Percentiles rank a stretch among this genome's conserved stretches.
Evolutionary conservation across 2,888 invertebrate genomes (phyloP).

Genomic region (Trissolcus japonicus): DNA sequence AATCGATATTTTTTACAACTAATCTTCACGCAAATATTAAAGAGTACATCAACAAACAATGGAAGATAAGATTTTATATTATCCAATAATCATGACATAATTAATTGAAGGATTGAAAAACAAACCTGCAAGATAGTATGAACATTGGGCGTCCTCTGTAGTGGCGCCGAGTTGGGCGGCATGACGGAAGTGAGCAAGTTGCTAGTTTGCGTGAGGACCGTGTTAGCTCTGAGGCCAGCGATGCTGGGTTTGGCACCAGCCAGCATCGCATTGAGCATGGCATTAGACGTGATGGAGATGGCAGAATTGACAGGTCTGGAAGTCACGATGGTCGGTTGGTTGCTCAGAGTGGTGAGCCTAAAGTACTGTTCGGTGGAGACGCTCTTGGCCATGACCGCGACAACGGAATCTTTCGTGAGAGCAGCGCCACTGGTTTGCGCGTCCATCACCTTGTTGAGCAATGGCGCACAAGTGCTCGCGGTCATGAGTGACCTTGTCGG

Average conservation of each 20-base stretch:
- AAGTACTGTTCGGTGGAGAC: conserved; percentile 65
- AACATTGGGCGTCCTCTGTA: conserved; percentile 68
- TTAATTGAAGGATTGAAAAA: too few species aligned
- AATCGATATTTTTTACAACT: too few species aligned
- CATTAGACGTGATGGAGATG: conserved; percentile 72
- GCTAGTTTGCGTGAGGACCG: conserved; percentile 69
- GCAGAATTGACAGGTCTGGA: conserved; percentile 60
- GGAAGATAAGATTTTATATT: too few species aligned
- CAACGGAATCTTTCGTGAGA: conserved; percentile 63
- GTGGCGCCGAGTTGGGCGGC: conserved; percentile 61
- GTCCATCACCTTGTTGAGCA: conserved; percentile 46
- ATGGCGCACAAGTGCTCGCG: conserved; percentile 19
- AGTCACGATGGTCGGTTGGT: conserved; percentile 63
- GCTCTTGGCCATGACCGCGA: conserved; percentile 67
- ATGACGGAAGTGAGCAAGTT: conserved; percentile 70
- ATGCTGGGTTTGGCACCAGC: conserved; percentile 71
- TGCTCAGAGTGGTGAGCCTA: conserved; percentile 67
- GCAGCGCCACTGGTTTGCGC: conserved; percentile 57
- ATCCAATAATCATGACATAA: too few species aligned
- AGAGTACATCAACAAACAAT: too few species aligned
- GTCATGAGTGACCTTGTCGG: conserved; percentile 36
- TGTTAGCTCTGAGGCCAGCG: conserved; percentile 66
- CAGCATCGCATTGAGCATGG: conserved; percentile 74
- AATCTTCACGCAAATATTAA: too few species aligned
- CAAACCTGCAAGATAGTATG: conserved; percentile 67